These are phyloP conservation scores for Sebastes reedi DNA, from an alignment of 2,797 vertebrate species.

Conservation along the genomic window DNA sequence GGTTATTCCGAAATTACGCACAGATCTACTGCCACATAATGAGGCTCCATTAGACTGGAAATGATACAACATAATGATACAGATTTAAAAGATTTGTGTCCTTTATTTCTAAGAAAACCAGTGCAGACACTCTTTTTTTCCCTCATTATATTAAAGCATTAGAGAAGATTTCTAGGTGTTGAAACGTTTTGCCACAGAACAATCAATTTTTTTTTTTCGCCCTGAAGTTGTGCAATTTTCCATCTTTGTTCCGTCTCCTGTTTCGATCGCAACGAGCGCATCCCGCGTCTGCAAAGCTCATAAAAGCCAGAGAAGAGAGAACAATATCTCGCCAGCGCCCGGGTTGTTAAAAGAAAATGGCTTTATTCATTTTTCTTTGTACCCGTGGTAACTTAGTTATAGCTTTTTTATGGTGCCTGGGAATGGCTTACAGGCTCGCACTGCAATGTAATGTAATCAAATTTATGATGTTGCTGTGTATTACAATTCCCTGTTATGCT, in stretches of 20 bases:
- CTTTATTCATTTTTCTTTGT: slow-evolving; percentile 79
- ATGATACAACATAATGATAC: background rate
- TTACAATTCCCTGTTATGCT: slow-evolving; percentile 79
- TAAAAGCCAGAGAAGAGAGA: slow-evolving; percentile 68
- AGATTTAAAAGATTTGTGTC: background rate
- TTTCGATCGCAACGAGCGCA: slow-evolving; percentile 56
- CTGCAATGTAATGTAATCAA: slow-evolving; percentile 80
- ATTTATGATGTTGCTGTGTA: slow-evolving; percentile 79
- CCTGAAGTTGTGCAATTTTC: slow-evolving; percentile 40
- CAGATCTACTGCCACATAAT: background rate
- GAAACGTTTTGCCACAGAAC: background rate
- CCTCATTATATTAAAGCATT: background rate
- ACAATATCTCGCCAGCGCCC: slow-evolving; percentile 64
- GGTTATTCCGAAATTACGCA: background rate
- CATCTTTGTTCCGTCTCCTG: slow-evolving; percentile 27
- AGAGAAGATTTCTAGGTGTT: background rate
- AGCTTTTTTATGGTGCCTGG: slow-evolving; percentile 76
- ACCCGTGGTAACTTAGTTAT: slow-evolving; percentile 78
- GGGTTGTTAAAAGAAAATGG: slow-evolving; percentile 78
- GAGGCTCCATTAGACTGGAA: background rate
- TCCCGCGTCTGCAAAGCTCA: slow-evolving; percentile 58
- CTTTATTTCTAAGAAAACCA: background rate
- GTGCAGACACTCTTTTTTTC: background rate
- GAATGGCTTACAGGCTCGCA: slow-evolving; percentile 76
- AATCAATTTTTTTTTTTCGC: background rate